These are phyloP conservation scores for Homarus gammarus DNA, from an alignment of 2,888 invertebrate genomes.

Conservation along the genomic window DNA sequence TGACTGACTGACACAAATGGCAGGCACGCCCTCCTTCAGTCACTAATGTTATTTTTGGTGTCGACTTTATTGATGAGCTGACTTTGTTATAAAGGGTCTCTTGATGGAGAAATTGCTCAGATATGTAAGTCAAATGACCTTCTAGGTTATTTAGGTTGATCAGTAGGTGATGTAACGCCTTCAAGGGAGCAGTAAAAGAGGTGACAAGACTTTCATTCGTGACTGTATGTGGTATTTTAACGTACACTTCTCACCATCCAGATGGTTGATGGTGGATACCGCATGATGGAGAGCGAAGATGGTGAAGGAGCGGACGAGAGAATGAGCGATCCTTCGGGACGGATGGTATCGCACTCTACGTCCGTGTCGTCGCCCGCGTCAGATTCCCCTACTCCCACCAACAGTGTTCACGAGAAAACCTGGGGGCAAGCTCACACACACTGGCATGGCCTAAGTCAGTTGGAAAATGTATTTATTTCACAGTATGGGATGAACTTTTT, in stretches of 20 bases:
- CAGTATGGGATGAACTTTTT: not conserved
- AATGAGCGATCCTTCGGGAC: slow-evolving; percentile 67
- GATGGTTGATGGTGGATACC: slow-evolving; percentile 73
- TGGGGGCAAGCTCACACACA: slow-evolving; percentile 63
- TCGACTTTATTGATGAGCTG: no score
- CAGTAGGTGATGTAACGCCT: no score
- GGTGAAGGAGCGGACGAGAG: slow-evolving; percentile 63
- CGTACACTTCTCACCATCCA: not conserved
- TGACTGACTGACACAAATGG: no score
- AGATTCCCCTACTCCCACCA: slow-evolving; percentile 74
- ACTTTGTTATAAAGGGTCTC: no score
- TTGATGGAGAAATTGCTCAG: no score
- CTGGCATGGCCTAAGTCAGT: slow-evolving; percentile 73
- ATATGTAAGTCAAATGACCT: no score
- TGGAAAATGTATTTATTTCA: not conserved
- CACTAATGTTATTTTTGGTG: no score
- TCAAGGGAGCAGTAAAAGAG: no score
- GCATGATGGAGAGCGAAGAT: slow-evolving; percentile 72
- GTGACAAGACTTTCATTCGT: no score
- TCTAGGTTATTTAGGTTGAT: no score
- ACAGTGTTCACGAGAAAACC: slow-evolving; percentile 67
- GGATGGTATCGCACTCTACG: slow-evolving; percentile 57
- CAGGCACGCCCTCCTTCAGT: no score
- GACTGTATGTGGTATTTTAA: not conserved
- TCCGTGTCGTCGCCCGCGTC: slow-evolving; percentile 71